phyloP scores from a whole-genome alignment of 2,113 vertebrate genomes.

The Aphelocoma coerulescens region DNA sequence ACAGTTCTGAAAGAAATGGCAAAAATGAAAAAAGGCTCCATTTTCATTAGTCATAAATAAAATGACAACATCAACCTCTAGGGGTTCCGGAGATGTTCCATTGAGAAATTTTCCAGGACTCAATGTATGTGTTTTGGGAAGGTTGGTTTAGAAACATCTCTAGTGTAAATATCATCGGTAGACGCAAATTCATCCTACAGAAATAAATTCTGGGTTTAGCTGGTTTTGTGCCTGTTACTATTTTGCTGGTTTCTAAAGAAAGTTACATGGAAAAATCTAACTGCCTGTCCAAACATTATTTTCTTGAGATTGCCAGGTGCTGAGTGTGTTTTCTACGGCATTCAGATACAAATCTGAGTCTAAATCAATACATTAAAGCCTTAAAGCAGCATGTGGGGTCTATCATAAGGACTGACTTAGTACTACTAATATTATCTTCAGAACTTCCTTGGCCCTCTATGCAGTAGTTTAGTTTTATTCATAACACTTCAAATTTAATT shows the following conservation, averaged over 20 bases:
- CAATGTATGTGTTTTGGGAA: conserved; percentile 10
- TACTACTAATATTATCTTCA: background rate
- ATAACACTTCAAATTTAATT: background rate
- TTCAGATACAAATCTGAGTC: background rate
- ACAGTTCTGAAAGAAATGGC: conserved; percentile 68
- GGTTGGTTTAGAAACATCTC: conserved; percentile 10
- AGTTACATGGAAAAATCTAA: background rate
- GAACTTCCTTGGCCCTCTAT: background rate
- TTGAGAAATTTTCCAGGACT: conserved; percentile 55
- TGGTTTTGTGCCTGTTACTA: background rate
- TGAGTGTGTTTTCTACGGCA: background rate
- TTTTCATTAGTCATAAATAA: conserved; percentile 75
- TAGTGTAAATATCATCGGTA: background rate
- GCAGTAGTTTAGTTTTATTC: background rate
- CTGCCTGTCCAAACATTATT: background rate
- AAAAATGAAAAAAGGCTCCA: conserved; percentile 66
- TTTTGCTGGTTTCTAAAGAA: conserved; percentile 32
- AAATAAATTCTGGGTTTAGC: background rate
- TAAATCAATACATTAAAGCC: background rate
- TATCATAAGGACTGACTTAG: background rate
- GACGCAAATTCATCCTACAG: background rate
- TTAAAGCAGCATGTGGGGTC: background rate
- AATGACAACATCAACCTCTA: conserved; percentile 56
- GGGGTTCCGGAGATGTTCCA: conserved; percentile 55
- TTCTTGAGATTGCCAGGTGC: background rate